Base-by-base conservation (phyloP, 2,797 vertebrate species). In the Holocentrus rufus region DNA sequence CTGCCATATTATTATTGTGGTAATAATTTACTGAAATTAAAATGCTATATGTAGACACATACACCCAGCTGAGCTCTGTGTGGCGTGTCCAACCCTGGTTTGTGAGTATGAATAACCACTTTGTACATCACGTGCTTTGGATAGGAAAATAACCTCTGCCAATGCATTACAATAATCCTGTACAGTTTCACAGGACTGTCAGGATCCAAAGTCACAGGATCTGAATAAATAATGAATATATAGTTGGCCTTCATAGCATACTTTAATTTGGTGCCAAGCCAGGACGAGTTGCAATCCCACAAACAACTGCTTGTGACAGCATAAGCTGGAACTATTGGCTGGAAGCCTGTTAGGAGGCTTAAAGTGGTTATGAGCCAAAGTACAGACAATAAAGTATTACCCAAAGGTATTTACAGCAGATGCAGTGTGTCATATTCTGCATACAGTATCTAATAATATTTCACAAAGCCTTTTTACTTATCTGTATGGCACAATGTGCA, bases 291-390 rank as follows among this genome's bases (percentile, higher is more conserved):
- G 13, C 36, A 68, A 47, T 11, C 27, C 44, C n/a, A 30, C 44
- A 52, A 57, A 69, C 30, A 60, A 69, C 54, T 68, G 42, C 25
- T 58, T 49, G 8, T 50, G 30, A 69, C n/a, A 39, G 69, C 56
- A 58, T n/a, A n/a, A 67, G 58, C 47, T 49, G 7, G 27, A 27
- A 22, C 46, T 23, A 22, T 34, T 69, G 67, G 46, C 56, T 60
- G 56, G 10, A 60, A 18, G 20, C 56, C 67, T 39, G 20, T 39
- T 14, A 36, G 23, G 20, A 60, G 3, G 17, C 50, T 44, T 7
- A 42, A 5, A 27, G n/a, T 39, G 22, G 44, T 36, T 59, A 9
- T 11, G 1, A 49, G 61, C 27, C 18, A 22, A 49, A 68, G 42
- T 9, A 67, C 18, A 46, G n/a, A 53, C 23, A 59, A 44, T 14